phyloP scores from a whole-genome alignment of 2,888 invertebrate species.

The Cheilosia urbana region DNA sequence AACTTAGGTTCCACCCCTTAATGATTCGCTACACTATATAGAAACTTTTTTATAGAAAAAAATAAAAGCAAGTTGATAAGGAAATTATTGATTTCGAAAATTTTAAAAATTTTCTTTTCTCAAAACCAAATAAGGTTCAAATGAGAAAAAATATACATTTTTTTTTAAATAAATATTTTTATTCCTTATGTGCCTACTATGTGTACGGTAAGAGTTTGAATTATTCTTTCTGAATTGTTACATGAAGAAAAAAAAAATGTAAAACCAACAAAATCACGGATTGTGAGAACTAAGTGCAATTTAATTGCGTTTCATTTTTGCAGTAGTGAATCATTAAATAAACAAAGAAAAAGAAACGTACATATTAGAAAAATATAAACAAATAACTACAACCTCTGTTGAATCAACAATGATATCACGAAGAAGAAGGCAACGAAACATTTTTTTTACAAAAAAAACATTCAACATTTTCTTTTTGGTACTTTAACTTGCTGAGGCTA shows the following conservation, averaged over 20 bases:
- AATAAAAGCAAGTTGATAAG: conserved; percentile 29
- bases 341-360: conserved; percentile 46
- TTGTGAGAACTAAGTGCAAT: conserved; percentile 72
- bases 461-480: conserved; percentile 56
- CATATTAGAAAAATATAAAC: conserved; percentile 21
- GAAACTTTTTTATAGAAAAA: conserved; percentile 23
- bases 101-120: conserved; percentile 36
- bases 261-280: conserved; percentile 32
- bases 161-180: conserved; percentile 61
- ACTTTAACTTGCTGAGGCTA: conserved; percentile 73
- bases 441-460: conserved; percentile 19
- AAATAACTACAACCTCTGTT: conserved; percentile 47
- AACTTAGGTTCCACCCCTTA: conserved; percentile 52
- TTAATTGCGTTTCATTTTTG: conserved; percentile 76
- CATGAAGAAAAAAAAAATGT: conserved; percentile 40
- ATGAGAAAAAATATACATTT: conserved; percentile 49
- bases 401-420: conserved; percentile 64
- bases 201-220: conserved; percentile 74
- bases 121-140: conserved; percentile 56
- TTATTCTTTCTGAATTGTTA: conserved; percentile 62
- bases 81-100: conserved; percentile 45
- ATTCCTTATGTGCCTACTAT: conserved; percentile 76
- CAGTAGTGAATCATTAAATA: conserved; percentile 74
- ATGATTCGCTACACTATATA: conserved; percentile 70
- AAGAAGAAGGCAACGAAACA: conserved; percentile 70